Base-by-base conservation (phyloP, 2,797 vertebrate species). In the Alfaro cultratus region DNA sequence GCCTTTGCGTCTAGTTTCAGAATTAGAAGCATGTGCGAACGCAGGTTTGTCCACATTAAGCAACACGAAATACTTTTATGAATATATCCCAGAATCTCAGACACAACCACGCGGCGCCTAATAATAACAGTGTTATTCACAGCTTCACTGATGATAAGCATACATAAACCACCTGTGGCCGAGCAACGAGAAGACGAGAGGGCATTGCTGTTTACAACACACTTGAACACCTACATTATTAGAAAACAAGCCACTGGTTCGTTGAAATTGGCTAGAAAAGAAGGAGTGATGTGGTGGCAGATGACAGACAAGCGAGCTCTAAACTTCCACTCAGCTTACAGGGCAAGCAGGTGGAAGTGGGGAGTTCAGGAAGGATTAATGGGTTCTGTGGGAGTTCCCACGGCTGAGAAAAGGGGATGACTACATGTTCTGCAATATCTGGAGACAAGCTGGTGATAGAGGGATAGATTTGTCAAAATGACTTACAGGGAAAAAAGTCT, bases 111-210 rank as follows among this genome's bases (percentile, higher is more conserved):
- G 18, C 12, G 5, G 29, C 16, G 6, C 60, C 60, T 34, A 64
- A 64, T 64, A 64, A 64, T 64, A 64, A 64, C 60, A 64, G 29
- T 3, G 60, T 31, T 64, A 64, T 64, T 64, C 60, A 34, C 60
- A 64, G 60, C 31, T 36, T 34, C 60, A 64, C 60, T 21, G 60
- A 34, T 64, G 31, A 64, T 64, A 34, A 34, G 12, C 60, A 21
- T 7, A 45, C 41, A 45, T n/a, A 45, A 23, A 71, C 21, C 68
- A 71, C 4, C 68, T 23, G 64, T 41, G 23, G 64, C 16, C 23
- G 36, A 43, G 55, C n/a, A 60, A 13, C 51, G 4, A 3, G 8
- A 3, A 55, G 2, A 10, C 26, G n/a, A 29, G 55, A 29, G 1
- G n/a, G n/a, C 55, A 57, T 29, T 57, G 6, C 55, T 29, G 55